A percentile compares a stretch with the other conserved stretches of the same genome.
These are phyloP conservation scores for Conomelus anceps DNA, from an alignment of 2,888 invertebrate genomes.

Conservation along the genomic window DNA sequence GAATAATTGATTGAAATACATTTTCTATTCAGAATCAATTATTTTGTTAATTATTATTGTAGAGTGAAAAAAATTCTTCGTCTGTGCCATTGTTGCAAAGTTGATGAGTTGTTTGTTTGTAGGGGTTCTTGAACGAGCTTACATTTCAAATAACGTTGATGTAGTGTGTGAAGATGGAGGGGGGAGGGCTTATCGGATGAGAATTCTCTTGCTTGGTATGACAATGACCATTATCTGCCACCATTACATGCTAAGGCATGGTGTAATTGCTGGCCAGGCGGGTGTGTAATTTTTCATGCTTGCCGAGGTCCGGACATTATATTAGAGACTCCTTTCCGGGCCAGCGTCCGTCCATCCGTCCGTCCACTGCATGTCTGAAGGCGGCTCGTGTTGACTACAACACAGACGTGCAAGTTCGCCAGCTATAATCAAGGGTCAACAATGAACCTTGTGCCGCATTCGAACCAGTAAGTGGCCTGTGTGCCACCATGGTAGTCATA, in stretches of 20 bases:
- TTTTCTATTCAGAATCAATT: neutral
- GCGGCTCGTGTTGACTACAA: too few relatives aligned
- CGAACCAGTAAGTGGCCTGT: neutral
- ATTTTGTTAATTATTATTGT: neutral
- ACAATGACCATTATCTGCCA: neutral
- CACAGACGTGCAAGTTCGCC: neutral
- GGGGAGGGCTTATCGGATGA: neutral
- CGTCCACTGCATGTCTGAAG: too few relatives aligned
- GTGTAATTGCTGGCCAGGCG: neutral
- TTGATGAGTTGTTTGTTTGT: too few relatives aligned
- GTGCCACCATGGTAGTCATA: neutral
- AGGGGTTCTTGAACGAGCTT: neutral
- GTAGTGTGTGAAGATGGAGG: neutral
- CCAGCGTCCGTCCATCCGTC: too few relatives aligned
- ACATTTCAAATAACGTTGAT: too few relatives aligned
- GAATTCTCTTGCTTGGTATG: neutral
- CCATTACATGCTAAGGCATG: neutral
- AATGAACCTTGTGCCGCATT: neutral
- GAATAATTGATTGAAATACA: neutral
- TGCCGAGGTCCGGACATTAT: too few relatives aligned
- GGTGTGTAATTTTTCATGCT: neutral
- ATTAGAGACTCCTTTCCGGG: too few relatives aligned
- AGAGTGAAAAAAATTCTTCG: too few relatives aligned
- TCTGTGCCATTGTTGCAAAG: neutral
- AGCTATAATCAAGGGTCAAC: neutral